Conservation (phyloP, 2,888 invertebrate species). For the Caenorhabditis japonica region DNA sequence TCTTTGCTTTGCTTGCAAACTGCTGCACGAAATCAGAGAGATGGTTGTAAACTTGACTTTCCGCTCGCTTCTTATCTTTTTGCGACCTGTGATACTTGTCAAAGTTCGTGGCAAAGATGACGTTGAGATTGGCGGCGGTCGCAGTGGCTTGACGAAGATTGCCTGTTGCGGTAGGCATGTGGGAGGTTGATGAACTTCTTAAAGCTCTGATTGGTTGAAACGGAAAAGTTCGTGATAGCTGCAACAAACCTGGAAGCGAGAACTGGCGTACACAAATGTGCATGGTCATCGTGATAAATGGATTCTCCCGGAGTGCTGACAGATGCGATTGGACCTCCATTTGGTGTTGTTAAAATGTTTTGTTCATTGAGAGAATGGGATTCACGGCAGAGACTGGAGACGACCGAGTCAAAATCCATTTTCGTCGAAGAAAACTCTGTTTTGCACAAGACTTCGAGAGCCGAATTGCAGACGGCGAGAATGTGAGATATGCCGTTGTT, state of each 20-base stretch:
- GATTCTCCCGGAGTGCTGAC: constrained; percentile 4
- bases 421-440: neutral
- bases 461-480: constrained; percentile 34
- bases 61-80: constrained; percentile 29
- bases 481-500: constrained; percentile 16
- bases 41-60: constrained; percentile 23
- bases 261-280: neutral
- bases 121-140: constrained; percentile 9
- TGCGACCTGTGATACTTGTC: constrained; percentile 12
- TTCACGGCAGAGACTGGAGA: constrained; percentile 7
- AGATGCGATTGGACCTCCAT: constrained; percentile 3
- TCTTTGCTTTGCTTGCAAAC: constrained; percentile 35
- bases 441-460: constrained; percentile 10
- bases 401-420: constrained; percentile 8
- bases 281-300: constrained; percentile 17
- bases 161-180: constrained; percentile 1
- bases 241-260: constrained; percentile 10
- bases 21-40: constrained; percentile 33
- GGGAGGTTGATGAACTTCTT: constrained; percentile 31
- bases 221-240: neutral
- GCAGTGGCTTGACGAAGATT: neutral
- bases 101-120: neutral
- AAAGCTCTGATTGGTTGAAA: constrained; percentile 17
- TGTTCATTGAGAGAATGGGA: neutral
- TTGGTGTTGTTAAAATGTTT: neutral